phyloP scores from a whole-genome alignment of 2,888 invertebrate species.

The Odontomyia ornata region DNA sequence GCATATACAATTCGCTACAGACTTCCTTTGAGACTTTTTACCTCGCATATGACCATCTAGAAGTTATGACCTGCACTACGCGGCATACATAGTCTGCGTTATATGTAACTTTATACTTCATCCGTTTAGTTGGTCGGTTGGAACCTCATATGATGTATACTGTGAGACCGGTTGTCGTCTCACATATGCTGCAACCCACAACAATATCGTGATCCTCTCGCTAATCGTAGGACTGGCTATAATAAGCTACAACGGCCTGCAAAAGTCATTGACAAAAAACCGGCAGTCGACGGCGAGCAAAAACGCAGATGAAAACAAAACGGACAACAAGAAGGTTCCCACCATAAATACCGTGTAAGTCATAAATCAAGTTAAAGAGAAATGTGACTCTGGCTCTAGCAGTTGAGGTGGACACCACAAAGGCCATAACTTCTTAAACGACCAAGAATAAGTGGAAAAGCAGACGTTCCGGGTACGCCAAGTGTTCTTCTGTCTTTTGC shows the following conservation, averaged over 20 bases:
- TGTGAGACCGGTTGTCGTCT: conserved; percentile 10
- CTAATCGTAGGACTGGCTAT: neutral
- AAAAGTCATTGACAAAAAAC: conserved; percentile 14
- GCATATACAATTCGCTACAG: no score
- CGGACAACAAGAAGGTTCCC: conserved; percentile 8
- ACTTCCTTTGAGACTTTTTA: no score
- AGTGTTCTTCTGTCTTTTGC: neutral
- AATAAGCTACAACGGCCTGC: conserved; percentile 2
- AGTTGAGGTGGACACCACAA: conserved; percentile 6
- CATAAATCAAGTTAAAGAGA: conserved; percentile 39
- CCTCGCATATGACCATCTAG: no score
- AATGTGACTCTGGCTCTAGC: conserved; percentile 24
- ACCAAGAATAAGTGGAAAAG: conserved; percentile 5
- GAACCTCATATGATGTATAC: neutral
- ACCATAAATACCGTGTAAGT: conserved; percentile 28
- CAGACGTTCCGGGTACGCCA: neutral
- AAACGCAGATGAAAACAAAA: conserved; percentile 24
- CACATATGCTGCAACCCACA: neutral
- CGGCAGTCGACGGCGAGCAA: neutral
- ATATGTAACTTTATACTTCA: no score
- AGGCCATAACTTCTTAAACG: neutral
- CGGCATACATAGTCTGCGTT: no score
- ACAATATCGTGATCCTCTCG: neutral
- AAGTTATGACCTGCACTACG: neutral
- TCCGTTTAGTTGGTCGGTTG: neutral